Evolutionary conservation across 2,888 invertebrate genomes (phyloP).

Genomic region (Drosophila planitibia): DNA sequence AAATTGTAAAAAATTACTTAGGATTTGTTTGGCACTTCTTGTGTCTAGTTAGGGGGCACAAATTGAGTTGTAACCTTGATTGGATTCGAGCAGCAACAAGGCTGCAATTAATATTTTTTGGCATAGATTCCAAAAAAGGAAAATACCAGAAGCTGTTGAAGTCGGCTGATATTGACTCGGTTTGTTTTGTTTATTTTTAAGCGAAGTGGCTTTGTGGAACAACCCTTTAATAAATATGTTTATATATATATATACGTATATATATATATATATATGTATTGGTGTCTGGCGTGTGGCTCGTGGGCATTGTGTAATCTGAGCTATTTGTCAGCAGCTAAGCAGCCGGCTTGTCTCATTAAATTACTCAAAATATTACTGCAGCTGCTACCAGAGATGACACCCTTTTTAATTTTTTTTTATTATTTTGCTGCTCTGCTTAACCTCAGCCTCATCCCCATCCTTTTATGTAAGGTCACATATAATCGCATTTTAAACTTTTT

Average conservation of each 20-base stretch:
- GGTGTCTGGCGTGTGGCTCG: not conserved
- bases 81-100: slow-evolving; percentile 43
- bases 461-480: slow-evolving; percentile 44
- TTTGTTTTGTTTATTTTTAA: not conserved
- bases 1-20: slow-evolving; percentile 60
- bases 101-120: slow-evolving; percentile 40
- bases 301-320: slow-evolving; percentile 44
- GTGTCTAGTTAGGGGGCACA: slow-evolving; percentile 46
- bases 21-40: slow-evolving; percentile 55
- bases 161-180: not conserved
- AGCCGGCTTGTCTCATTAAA: slow-evolving; percentile 57
- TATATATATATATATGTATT: not conserved
- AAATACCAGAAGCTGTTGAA: not conserved
- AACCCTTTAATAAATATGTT: slow-evolving; percentile 1
- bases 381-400: slow-evolving; percentile 38
- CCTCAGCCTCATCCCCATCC: not conserved
- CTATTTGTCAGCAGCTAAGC: slow-evolving; percentile 52
- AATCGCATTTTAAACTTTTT: slow-evolving; percentile 81
- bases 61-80: slow-evolving; percentile 69
- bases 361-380: slow-evolving; percentile 54
- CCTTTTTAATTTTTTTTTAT: not conserved
- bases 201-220: not conserved
- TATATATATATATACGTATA: not conserved
- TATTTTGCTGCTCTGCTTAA: not conserved
- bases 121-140: not conserved